Conservation (phyloP, 2,113 vertebrate genomes). For the Indicator indicator region DNA sequence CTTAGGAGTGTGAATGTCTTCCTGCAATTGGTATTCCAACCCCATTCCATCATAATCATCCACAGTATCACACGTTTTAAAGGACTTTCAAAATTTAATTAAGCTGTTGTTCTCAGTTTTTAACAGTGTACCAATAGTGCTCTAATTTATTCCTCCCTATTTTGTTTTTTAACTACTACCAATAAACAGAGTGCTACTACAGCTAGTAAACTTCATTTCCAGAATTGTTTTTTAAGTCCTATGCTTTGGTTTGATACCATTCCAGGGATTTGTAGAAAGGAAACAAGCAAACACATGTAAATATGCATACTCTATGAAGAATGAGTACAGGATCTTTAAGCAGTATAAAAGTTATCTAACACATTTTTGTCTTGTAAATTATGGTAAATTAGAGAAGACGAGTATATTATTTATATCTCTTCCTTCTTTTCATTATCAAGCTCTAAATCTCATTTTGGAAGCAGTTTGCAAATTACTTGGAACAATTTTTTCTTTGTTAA, state of each 20-base stretch:
- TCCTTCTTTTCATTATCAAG: background rate
- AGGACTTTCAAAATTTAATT: background rate
- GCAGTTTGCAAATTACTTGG: background rate
- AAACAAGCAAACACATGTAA: accelerated
- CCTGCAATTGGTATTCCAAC: background rate
- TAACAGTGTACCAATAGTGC: background rate
- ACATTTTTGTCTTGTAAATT: background rate
- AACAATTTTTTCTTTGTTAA: background rate
- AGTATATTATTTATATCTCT: background rate
- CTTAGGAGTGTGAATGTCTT: background rate
- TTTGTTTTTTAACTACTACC: background rate
- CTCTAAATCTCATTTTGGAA: background rate
- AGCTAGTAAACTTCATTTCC: background rate
- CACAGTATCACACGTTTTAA: background rate
- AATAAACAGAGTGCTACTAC: background rate
- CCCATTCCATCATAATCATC: background rate
- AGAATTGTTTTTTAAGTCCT: background rate
- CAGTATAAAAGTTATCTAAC: background rate
- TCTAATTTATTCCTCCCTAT: background rate
- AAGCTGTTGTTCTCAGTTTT: background rate
- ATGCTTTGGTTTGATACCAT: background rate
- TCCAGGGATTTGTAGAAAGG: background rate
- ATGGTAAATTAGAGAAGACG: background rate
- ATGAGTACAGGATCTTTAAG: background rate
- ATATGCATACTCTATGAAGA: background rate